Conservation (phyloP, 2,888 invertebrate genomes). For the Galeopsomyia nigrocyanea region DNA sequence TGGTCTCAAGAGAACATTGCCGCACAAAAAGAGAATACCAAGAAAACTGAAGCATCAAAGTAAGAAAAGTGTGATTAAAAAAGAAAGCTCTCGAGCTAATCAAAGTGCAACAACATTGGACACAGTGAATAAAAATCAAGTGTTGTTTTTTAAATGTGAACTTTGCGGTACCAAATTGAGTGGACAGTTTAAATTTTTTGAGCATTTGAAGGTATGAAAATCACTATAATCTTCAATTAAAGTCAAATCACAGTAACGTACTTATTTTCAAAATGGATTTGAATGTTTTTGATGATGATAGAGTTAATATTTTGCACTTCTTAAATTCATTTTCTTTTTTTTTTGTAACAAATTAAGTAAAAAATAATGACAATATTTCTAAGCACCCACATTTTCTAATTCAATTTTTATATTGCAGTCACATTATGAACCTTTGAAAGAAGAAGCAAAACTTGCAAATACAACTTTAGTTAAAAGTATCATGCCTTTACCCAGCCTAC, state of each 20-base stretch:
- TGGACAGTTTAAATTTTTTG: conserved; percentile 87
- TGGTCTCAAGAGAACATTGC: conserved; percentile 78
- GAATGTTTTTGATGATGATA: neutral
- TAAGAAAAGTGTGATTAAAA: conserved; percentile 55
- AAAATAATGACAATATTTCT: neutral
- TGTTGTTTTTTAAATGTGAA: conserved; percentile 79
- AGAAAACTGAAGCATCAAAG: conserved; percentile 76
- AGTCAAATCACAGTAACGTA: too few species aligned
- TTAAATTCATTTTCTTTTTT: neutral
- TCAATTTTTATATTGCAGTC: conserved; percentile 52
- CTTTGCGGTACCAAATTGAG: conserved; percentile 82
- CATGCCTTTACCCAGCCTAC: conserved; percentile 55
- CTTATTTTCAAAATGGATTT: too few species aligned
- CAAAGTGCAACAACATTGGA: conserved; percentile 51
- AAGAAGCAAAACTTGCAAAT: conserved; percentile 62
- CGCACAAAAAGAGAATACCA: conserved; percentile 89
- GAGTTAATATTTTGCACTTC: neutral
- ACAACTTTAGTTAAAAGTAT: conserved; percentile 59
- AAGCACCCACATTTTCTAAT: neutral
- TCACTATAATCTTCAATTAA: neutral
- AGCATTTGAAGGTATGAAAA: conserved; percentile 85
- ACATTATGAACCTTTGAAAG: conserved; percentile 66
- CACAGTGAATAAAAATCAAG: conserved; percentile 63
- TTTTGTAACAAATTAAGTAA: neutral
- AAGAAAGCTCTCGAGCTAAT: conserved; percentile 56